Base-by-base conservation (phyloP, 2,888 invertebrate species). In the Lutraria lutraria region DNA sequence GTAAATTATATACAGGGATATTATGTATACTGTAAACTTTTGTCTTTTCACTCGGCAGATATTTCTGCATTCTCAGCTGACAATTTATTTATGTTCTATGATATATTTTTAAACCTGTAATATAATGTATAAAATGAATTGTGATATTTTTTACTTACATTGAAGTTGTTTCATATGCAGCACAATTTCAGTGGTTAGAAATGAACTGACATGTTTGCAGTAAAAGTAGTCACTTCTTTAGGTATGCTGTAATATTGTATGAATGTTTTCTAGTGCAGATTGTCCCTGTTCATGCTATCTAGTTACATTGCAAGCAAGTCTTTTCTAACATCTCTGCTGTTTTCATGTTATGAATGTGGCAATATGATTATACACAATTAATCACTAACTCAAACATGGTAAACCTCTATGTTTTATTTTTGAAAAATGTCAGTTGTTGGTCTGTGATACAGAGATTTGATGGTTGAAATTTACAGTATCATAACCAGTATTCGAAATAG, bases 71-170 rank as follows among this genome's bases (percentile, higher is more conserved):
- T 25, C 25, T 10, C 63, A 68, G 63, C 63, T 68, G n/a, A 25
- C 63, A 68, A 25, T 68, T n/a, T 68, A 68, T 68, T 68, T 68
- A 68, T 68, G 63, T 13, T 68, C 63, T 21, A n/a, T 68, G 63
- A 68, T 68, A 68, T 68, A 68, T 76, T 76, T 76, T 76, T 31
- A 76, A 76, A 76, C 76, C 31, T 76, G 31, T 76, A 31, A 34
- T 16, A 34, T 34, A 19, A 34, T 76, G 34, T 76, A 76, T 25
- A 31, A 76, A 76, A 76, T 16, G 76, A 76, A 76, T 34, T 76
- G 76, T 76, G 76, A 76, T 76, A 76, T 76, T 34, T 76, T 76
- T 76, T 76, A 34, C 34, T 76, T 68, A 68, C 63, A 68, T 68
- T 43, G 43, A 43, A 43, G 12, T 68, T 68, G 63, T 68, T 68